Evolutionary conservation across 2,113 vertebrate species (phyloP).

Genomic region (Smithornis capensis): DNA sequence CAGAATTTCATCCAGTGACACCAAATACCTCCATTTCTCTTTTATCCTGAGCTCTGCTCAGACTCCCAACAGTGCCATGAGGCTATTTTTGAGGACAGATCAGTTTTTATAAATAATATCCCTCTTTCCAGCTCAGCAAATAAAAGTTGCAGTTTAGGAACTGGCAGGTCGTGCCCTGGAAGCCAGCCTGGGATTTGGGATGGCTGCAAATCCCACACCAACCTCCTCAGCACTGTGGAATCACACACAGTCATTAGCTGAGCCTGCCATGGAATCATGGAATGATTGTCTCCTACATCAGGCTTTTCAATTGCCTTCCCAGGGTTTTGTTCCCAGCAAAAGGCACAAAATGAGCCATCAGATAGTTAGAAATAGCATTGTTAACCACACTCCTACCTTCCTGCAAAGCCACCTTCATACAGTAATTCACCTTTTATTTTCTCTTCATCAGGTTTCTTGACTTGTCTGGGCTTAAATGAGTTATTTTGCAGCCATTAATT

Average conservation of each 20-base stretch:
- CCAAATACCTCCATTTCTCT: not conserved
- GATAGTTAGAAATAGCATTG: not conserved
- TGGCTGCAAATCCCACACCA: not conserved
- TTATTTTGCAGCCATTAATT: not conserved
- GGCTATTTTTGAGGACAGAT: not conserved
- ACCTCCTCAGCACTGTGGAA: not conserved
- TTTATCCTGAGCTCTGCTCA: not conserved
- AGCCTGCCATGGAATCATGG: not conserved
- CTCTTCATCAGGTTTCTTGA: not conserved
- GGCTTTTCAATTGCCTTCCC: not conserved
- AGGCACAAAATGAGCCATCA: not conserved
- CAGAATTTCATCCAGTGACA: not conserved
- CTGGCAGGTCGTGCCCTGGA: not conserved
- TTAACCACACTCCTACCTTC: not conserved
- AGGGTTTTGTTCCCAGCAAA: slow-evolving; percentile 10
- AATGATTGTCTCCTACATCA: not conserved
- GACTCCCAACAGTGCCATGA: not conserved
- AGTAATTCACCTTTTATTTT: not conserved
- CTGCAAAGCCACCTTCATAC: not conserved
- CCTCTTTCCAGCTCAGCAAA: not conserved
- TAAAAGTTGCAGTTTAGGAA: not conserved
- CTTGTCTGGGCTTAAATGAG: not conserved
- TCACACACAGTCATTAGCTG: not conserved
- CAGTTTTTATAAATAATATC: not conserved
- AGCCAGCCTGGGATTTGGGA: not conserved